Conservation (phyloP, 2,888 invertebrate species). For the Diaphora mendica region DNA sequence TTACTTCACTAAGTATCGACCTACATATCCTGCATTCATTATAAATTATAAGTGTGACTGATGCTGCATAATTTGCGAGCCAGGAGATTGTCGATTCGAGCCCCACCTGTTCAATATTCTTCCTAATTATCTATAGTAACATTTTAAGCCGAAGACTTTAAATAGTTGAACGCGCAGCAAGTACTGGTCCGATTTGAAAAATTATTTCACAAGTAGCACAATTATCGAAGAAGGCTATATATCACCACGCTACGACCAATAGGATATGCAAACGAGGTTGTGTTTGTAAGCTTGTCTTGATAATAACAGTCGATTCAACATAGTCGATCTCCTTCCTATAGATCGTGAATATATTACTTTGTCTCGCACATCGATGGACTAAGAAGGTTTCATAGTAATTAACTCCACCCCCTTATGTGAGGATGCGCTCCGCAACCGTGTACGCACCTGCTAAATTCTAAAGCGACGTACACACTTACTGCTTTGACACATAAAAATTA, state of each 20-base stretch:
- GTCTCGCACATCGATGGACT: conserved; percentile 29
- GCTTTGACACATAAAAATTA: neutral
- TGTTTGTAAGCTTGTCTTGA: too few relatives aligned
- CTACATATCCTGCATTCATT: neutral
- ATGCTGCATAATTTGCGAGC: neutral
- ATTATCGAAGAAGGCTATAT: too few relatives aligned
- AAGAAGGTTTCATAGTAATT: conserved; percentile 52
- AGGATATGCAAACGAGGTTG: too few relatives aligned
- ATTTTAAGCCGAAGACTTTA: too few relatives aligned
- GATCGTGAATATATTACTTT: conserved; percentile 50
- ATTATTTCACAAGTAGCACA: too few relatives aligned
- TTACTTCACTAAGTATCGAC: neutral
- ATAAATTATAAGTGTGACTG: neutral
- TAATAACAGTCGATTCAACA: neutral
- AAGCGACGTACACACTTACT: neutral
- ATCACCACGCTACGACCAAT: too few relatives aligned
- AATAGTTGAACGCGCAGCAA: too few relatives aligned
- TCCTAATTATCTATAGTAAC: neutral
- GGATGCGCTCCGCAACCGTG: conserved; percentile 16
- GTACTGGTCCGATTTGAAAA: too few relatives aligned
- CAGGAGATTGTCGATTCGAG: neutral
- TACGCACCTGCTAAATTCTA: conserved; percentile 14
- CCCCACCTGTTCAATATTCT: neutral
- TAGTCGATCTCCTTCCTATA: neutral
- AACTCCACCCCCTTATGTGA: conserved; percentile 30